Percentiles rank a stretch among this genome's conserved stretches.
Conservation (phyloP, 2,888 invertebrate genomes). For the Drosophila lacicola region DNA sequence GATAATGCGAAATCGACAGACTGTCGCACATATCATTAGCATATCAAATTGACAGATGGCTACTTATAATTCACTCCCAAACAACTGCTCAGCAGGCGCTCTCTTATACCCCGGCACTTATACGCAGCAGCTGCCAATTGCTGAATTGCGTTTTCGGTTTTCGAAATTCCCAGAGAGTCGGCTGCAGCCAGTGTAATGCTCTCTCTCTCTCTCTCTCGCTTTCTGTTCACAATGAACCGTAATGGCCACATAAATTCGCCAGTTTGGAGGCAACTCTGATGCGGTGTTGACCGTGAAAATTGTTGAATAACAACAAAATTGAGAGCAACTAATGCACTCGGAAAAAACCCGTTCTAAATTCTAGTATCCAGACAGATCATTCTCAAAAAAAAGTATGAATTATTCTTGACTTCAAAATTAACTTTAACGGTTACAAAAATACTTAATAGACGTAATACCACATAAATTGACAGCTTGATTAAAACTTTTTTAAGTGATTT, state of each 20-base stretch:
- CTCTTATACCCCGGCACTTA: constrained; percentile 32
- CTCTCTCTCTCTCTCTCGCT: not conserved
- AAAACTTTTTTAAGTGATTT: no score
- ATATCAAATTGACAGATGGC: constrained; percentile 30
- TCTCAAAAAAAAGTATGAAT: not conserved
- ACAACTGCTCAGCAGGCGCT: constrained; percentile 1
- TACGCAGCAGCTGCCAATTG: constrained; percentile 16
- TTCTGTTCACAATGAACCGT: not conserved
- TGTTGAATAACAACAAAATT: constrained; percentile 5
- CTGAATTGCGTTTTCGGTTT: constrained; percentile 28
- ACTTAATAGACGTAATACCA: no score
- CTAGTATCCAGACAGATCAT: not conserved
- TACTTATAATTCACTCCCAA: not conserved
- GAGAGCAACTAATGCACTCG: not conserved
- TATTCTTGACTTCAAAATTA: not conserved
- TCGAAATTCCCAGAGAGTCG: constrained; percentile 11
- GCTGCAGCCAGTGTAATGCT: not conserved
- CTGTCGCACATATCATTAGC: constrained; percentile 14
- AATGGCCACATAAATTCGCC: not conserved
- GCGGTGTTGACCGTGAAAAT: constrained; percentile 56
- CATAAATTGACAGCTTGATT: no score
- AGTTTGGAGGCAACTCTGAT: constrained; percentile 39
- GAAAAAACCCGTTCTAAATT: not conserved
- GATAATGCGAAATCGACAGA: constrained; percentile 26
- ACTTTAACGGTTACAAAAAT: no score